Evolutionary conservation across 2,113 vertebrate genomes (phyloP), one percentile per base, ranked within the genome.

Genomic region (Cercocebus atys): DNA sequence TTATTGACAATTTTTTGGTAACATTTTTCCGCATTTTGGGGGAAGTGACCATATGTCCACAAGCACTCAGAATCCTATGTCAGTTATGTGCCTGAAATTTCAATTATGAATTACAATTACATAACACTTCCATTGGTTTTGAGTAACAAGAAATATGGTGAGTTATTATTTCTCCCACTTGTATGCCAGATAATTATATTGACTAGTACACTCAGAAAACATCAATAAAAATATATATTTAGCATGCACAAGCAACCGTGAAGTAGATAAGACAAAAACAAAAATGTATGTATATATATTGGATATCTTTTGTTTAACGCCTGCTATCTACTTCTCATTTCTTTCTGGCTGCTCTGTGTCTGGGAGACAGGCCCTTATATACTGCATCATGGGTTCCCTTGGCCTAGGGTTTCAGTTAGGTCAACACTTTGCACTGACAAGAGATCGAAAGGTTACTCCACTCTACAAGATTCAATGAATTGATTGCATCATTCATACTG

Each of bases 341-440:
- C 25, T 82, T 64, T 70, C 52, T 3, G 40, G 9, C 7, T 78
- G 43, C 2, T 55, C 20, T 90, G 23, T 73, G 11, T 6, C 17
- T 87, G 43, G 20, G 14, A 55, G 0, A 14, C 4, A 35, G 8
- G 2, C 13, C 22, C 25, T 55, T 64, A 11, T 8, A 45, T 0
- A 25, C 17, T 66, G 17, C 12, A 23, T 50, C 20, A 27, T 20
- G 12, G 14, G 6, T 8, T 90, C 2, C 30, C 0, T 22, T 72
- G 5, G 43, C 10, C 20, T 55, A n/a, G 8, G 10, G 2, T 59
- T 87, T 72, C 27, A 52, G 2, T 70, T 35, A 50, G 3, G 6
- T 72, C 14, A 35, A 27, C 72, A 20, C 47, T n/a, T 88, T 25
- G 27, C 66, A 87, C 18, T 43, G 17, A 64, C 14, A 70, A 8